Evolutionary conservation across 2,113 vertebrate species (phyloP).

Genomic region (Paedocypris sp.): DNA sequence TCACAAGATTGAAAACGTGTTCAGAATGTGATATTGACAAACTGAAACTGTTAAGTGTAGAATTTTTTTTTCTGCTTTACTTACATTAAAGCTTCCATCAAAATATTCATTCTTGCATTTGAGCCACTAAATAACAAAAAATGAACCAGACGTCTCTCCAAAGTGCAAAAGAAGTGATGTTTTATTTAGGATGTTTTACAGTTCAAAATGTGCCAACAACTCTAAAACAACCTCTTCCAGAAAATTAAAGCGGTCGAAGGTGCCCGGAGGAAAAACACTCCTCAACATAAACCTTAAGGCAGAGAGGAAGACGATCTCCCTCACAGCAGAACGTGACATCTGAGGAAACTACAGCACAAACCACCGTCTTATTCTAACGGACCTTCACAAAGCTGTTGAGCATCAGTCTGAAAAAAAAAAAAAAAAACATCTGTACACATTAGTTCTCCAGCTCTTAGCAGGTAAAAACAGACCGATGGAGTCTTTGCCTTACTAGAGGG

Average conservation of each 20-base stretch:
- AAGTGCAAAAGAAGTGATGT: constrained; percentile 21
- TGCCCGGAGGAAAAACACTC: constrained; percentile 27
- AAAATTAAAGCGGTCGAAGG: constrained; percentile 34
- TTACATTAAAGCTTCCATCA: too few species aligned
- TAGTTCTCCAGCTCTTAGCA: background rate
- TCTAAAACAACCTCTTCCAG: constrained; percentile 27
- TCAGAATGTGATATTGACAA: too few species aligned
- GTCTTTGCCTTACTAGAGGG: background rate
- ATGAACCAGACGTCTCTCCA: background rate
- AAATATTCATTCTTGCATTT: too few species aligned
- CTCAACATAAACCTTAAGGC: constrained; percentile 27
- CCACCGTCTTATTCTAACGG: too few species aligned
- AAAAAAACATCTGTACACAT: constrained; percentile 12
- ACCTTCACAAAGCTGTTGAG: too few species aligned
- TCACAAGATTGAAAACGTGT: too few species aligned
- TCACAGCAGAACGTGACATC: constrained; percentile 33
- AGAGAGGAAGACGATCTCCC: constrained; percentile 19
- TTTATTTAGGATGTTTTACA: constrained; percentile 33
- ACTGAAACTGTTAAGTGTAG: too few species aligned
- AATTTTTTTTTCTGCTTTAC: too few species aligned
- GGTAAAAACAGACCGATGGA: constrained; percentile 9
- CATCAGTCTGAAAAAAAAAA: constrained; percentile 25
- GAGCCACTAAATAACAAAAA: background rate
- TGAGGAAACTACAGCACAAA: constrained; percentile 15
- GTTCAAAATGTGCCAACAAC: constrained; percentile 20